Evolutionary conservation across 2,888 invertebrate species (phyloP), one percentile per base, ranked within the genome.

Genomic region (Aquatica leii): DNA sequence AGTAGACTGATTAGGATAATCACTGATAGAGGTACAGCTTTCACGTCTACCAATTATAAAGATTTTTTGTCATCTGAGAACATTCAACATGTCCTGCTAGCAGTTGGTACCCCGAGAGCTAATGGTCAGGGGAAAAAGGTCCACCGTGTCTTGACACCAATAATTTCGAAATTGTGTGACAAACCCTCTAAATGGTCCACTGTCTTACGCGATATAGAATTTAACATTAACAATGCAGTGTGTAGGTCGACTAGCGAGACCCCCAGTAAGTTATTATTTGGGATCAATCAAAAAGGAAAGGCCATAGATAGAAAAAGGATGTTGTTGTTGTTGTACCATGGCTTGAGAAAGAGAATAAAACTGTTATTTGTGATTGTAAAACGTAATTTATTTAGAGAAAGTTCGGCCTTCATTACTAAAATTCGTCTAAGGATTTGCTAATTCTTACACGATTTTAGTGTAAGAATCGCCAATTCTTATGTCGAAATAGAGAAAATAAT

Each of bases 221-320:
- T 31, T 31, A 31, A 31, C 31, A 3, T 40, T 40, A 40, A 40
- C 14, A 40, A 40, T 40, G n/a, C 40, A 14, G 11, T 40, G 8
- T 12, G 14, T 14, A 14, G 40, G 40, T 40, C 40, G 11, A 40
- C 40, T 40, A 12, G 40, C n/a, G n/a, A 40, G 14, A 12, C 40
- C 14, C 40, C 40, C n/a, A 40, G n/a, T 14, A 40, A 40, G 40
- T 40, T 40, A 40, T 40, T 40, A n/a, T 40, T 40, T 40, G 40
- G 40, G 14, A 40, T n/a, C n/a, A 4, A 40, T 4, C 40, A 40
- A 40, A 31, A 14, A 12, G 40, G 40, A 14, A 12, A 14, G 4
- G 40, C 4, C 14, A 12, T 12, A 40, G 11, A n/a, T 12, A n/a
- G n/a, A n/a, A n/a, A n/a, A n/a, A n/a, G n/a, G n/a, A n/a, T n/a